These are phyloP conservation scores for Blera fallax DNA, from an alignment of 2,888 invertebrate genomes.

Conservation along the genomic window DNA sequence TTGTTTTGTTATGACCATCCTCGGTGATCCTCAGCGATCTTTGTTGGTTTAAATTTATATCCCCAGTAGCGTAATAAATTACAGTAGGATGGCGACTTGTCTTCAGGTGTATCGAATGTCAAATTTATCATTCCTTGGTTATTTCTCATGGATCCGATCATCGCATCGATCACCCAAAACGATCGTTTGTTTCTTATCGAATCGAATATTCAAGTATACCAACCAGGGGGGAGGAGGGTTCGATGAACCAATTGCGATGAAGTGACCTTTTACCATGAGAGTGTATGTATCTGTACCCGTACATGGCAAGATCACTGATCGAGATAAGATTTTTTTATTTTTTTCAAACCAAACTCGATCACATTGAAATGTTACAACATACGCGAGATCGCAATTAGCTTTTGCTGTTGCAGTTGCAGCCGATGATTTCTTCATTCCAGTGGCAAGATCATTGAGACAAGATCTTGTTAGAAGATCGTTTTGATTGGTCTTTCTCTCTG, in stretches of 20 bases:
- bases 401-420: conserved; percentile 16
- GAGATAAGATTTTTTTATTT: conserved; percentile 35
- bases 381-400: conserved; percentile 68
- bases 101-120: conserved; percentile 9
- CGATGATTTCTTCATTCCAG: conserved; percentile 66
- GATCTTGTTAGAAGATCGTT: conserved; percentile 49
- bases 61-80: conserved; percentile 14
- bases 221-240: conserved; percentile 12
- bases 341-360: conserved; percentile 37
- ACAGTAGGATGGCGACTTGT: neutral
- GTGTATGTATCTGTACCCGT: conserved; percentile 15
- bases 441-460: conserved; percentile 25
- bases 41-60: conserved; percentile 20
- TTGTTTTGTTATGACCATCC: neutral
- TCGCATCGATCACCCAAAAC: conserved; percentile 59
- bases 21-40: neutral
- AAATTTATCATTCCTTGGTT: too few species aligned
- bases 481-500: conserved; percentile 36
- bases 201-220: conserved; percentile 23
- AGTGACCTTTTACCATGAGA: conserved; percentile 58
- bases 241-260: neutral
- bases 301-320: conserved; percentile 55
- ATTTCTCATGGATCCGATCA: conserved; percentile 18
- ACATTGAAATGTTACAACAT: conserved; percentile 66
- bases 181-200: conserved; percentile 38